Percentiles rank a stretch among this genome's conserved stretches.
Evolutionary conservation across 2,113 vertebrate genomes (phyloP).

Genomic region (Erythrolamprus reginae): DNA sequence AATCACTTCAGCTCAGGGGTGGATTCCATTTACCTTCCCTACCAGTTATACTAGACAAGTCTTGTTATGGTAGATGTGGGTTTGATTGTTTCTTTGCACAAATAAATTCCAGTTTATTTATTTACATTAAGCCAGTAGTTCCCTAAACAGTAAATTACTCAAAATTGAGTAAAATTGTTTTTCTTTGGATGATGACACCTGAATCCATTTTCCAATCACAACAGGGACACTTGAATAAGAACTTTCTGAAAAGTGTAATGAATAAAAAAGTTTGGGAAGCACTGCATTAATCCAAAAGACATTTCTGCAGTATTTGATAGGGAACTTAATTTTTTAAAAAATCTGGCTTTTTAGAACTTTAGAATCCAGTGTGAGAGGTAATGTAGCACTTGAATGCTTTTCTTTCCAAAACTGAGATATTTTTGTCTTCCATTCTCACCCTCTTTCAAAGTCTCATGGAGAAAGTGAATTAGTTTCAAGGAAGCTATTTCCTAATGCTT

Average conservation of each 20-base stretch:
- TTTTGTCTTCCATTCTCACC: background rate
- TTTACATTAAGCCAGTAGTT: background rate
- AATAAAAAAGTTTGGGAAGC: background rate
- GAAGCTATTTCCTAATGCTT: slow-evolving; percentile 8
- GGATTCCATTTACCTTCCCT: too few relatives aligned
- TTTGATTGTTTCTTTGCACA: background rate
- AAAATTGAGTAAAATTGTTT: background rate
- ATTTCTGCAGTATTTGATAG: background rate
- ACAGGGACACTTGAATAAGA: background rate
- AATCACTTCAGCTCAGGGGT: too few relatives aligned
- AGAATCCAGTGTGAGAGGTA: background rate
- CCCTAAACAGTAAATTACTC: background rate
- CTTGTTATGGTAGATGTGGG: too few relatives aligned
- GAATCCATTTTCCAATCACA: background rate
- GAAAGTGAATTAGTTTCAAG: slow-evolving; percentile 37
- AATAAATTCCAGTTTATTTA: background rate
- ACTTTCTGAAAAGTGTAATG: background rate
- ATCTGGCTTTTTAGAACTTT: background rate
- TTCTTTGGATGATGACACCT: background rate
- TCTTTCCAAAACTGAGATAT: slow-evolving; percentile 8
- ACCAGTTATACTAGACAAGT: background rate
- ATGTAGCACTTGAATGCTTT: background rate
- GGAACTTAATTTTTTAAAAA: background rate
- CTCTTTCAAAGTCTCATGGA: background rate
- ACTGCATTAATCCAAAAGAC: background rate